A percentile compares a stretch with the other conserved stretches of the same genome.
phyloP scores from a whole-genome alignment of 2,888 invertebrate species.

The Mythimna ferrago region DNA sequence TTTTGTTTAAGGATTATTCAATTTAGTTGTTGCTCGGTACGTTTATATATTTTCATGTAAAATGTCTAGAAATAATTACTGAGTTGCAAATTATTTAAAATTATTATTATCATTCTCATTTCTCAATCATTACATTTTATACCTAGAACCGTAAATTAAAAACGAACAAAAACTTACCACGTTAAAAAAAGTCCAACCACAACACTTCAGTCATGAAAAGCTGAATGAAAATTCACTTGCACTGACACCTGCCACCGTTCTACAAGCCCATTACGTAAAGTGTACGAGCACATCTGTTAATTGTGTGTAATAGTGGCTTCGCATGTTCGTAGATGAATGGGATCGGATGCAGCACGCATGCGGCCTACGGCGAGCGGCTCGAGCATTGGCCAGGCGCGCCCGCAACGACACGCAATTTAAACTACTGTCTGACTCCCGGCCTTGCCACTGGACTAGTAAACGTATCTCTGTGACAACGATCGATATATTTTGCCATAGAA shows the following conservation, averaged over 20 bases:
- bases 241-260: slow-evolving; percentile 49
- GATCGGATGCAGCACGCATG: slow-evolving; percentile 66
- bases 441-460: slow-evolving; percentile 72
- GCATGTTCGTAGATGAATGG: slow-evolving; percentile 48
- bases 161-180: slow-evolving; percentile 48
- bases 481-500: slow-evolving; percentile 51
- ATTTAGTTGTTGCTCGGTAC: too few species aligned
- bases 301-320: slow-evolving; percentile 40
- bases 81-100: neutral
- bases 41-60: neutral
- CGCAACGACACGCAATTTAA: slow-evolving; percentile 73
- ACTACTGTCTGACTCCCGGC: slow-evolving; percentile 70
- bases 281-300: slow-evolving; percentile 44
- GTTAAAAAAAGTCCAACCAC: slow-evolving; percentile 26
- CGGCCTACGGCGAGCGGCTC: slow-evolving; percentile 39
- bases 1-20: neutral
- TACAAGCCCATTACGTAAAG: slow-evolving; percentile 32
- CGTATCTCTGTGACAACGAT: slow-evolving; percentile 47
- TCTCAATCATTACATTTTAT: neutral
- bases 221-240: slow-evolving; percentile 44
- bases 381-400: slow-evolving; percentile 73
- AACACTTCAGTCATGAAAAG: slow-evolving; percentile 40
- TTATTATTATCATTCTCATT: neutral
- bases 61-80: neutral
- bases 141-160: neutral